These are phyloP conservation scores for Lepidurus arcticus DNA, from an alignment of 1,140 invertebrate genomes.

Conservation along the genomic window DNA sequence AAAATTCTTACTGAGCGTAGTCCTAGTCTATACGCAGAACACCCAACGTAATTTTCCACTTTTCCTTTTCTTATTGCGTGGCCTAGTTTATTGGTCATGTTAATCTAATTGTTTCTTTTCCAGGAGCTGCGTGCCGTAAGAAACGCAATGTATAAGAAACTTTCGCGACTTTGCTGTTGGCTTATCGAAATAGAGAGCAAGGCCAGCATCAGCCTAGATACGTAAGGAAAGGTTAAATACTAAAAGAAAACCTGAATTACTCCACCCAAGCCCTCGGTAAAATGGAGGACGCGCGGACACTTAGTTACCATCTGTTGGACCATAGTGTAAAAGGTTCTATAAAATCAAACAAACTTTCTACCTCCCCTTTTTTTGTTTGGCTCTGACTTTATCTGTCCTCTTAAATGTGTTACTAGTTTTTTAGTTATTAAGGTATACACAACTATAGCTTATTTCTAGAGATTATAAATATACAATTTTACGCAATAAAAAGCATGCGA, in stretches of 20 bases:
- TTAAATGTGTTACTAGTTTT: no score
- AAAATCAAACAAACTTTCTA: no score
- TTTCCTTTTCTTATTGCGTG: no score
- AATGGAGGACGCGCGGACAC: not conserved
- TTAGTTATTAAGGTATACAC: no score
- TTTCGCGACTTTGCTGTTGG: not conserved
- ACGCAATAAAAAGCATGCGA: no score
- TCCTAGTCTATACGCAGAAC: no score
- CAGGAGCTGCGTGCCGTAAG: not conserved
- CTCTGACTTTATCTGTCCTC: no score
- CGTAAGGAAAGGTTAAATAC: not conserved
- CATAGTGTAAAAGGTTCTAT: not conserved
- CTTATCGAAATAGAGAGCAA: not conserved
- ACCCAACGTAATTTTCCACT: no score
- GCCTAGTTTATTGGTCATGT: not conserved
- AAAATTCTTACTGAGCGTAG: no score
- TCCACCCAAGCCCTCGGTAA: slow-evolving; percentile 13
- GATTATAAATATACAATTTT: no score
- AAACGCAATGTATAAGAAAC: not conserved
- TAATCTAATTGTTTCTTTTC: not conserved
- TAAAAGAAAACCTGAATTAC: not conserved
- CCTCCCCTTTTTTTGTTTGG: no score
- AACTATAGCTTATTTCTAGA: no score
- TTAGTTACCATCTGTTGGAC: not conserved
- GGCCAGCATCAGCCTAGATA: not conserved